Base-by-base conservation (phyloP, 2,113 vertebrate species). In the Carassius carassius region DNA sequence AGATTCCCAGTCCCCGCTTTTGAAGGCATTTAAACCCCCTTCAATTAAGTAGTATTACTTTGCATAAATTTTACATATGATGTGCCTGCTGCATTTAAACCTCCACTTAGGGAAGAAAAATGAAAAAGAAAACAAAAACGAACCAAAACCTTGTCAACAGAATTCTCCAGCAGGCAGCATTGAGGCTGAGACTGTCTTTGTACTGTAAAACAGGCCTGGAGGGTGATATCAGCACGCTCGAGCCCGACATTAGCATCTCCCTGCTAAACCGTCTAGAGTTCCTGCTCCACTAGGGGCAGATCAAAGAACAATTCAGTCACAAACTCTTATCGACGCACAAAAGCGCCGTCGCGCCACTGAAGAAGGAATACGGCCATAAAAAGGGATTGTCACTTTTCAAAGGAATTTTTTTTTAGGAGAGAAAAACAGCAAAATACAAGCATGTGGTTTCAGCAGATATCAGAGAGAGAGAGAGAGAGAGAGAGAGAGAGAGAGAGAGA, bases 391-490 rank as follows among this genome's bases (percentile, higher is more conserved):
- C 86, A 87, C 89, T 91, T 93, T 92, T 92, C 89, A 94, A 90
- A 93, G 91, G 91, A 80, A 90, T 29, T 29, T 86, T 86, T 86
- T 69, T 84, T 49, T 77, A 83, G 84, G 54, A 87, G 63, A 87
- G 84, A 86, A 87, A 90, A 83, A 88, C 81, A 23, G 86, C 91
- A 89, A 89, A 91, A 92, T 93, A 89, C 87, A 91, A 94, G 92
- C 93, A 92, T 93, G 91, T 94, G 93, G 92, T 88, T 88, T 88
- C 89, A 90, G 81, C 90, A 94, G 94, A 94, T 95, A 94, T 92
- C 90, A 90, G 84, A 89, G 82, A 86, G 87, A 89, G 58, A 90
- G 84, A 89, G 82, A 86, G 87, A 89, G 58, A 81, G 78, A 84
- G 88, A 90, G 84, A 89, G 82, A 86, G 87, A 89, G 58, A 81